phyloP scores from a whole-genome alignment of 2,797 vertebrate genomes.

The Melanotaenia nigrans region DNA sequence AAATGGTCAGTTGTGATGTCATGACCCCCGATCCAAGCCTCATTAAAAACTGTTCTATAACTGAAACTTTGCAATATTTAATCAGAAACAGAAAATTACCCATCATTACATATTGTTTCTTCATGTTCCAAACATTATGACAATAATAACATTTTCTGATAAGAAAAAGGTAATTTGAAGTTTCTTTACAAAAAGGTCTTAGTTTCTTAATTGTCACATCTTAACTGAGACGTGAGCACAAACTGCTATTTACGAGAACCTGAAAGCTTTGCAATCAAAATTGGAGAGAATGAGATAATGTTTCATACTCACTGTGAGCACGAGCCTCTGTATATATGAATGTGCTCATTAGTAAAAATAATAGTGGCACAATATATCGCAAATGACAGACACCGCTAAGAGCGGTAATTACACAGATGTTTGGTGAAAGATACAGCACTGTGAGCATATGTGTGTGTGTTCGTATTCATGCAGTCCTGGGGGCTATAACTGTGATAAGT shows the following conservation, averaged over 20 bases:
- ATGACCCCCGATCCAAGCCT: constrained; percentile 30
- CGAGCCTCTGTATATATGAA: constrained; percentile 13
- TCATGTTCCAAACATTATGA: background rate
- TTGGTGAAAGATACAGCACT: constrained; percentile 53
- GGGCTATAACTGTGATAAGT: constrained; percentile 42
- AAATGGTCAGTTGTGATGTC: constrained; percentile 18
- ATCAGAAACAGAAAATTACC: constrained; percentile 34
- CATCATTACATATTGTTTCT: constrained; percentile 18
- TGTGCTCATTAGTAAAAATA: constrained; percentile 65
- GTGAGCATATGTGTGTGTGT: constrained; percentile 1
- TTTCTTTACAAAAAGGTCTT: background rate
- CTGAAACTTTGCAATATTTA: constrained; percentile 17
- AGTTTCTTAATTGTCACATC: constrained; percentile 25
- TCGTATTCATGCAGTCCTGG: constrained; percentile 17
- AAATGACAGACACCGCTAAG: constrained; percentile 52
- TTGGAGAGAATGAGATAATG: constrained; percentile 25
- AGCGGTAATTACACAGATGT: constrained; percentile 70
- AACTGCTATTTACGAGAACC: constrained; percentile 9
- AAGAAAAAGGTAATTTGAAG: constrained; percentile 14
- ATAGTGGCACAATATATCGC: constrained; percentile 54
- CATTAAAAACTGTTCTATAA: constrained; percentile 26
- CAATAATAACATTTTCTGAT: background rate
- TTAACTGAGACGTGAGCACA: constrained; percentile 14
- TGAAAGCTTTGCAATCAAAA: constrained; percentile 33
- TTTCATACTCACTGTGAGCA: constrained; percentile 2